Base-by-base conservation (phyloP, 1,140 invertebrate species). In the Chlorops oryzae region DNA sequence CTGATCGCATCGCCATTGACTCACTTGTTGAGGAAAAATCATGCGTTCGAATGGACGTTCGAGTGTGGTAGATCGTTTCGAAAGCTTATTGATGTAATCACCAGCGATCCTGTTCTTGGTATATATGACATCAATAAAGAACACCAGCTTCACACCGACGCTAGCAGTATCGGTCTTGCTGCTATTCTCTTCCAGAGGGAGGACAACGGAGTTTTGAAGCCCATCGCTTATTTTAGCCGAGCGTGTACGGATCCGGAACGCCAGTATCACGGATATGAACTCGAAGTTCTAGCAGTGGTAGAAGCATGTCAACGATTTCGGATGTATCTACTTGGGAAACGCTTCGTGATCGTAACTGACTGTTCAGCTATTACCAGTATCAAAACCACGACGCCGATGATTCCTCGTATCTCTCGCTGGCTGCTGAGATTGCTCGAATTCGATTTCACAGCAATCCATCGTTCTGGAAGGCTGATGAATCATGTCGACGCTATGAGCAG, bases 121-220 rank as follows among this genome's bases (percentile, higher is more conserved):
- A 40, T 60, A 20, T 62, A 40, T 41, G 50, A 51, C 10, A 21
- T 15, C 13, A 40, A 40, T 7, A 22, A 10, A 24, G 17, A 50
- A 20, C 50, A 41, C 1, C 45, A 59, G 43, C n/a, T 64, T 13
- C 59, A 64, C 51, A 56, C 54, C 3, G 57, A 63, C 38, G 55
- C 61, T 6, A 40, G 28, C 22, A 38, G 32, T 24, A 9, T 52
- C 10, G 58, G 56, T 15, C 55, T 54, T 24, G 59, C 52, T 10
- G 55, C 49, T 5, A 52, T 57, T 39, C 24, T 64, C 24, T 15
- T 59, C 3, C 55, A 59, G 28, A 40, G 40, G 15, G n/a, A 32
- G 9, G 28, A n/a, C n/a, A 37, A 37, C 18, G 34, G 34, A 15
- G 18, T 15, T 18, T 18, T 37, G 34, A 37, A 18, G 18, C 6